Evolutionary conservation across 2,113 vertebrate genomes (phyloP).

Genomic region (Hydropotes inermis): DNA sequence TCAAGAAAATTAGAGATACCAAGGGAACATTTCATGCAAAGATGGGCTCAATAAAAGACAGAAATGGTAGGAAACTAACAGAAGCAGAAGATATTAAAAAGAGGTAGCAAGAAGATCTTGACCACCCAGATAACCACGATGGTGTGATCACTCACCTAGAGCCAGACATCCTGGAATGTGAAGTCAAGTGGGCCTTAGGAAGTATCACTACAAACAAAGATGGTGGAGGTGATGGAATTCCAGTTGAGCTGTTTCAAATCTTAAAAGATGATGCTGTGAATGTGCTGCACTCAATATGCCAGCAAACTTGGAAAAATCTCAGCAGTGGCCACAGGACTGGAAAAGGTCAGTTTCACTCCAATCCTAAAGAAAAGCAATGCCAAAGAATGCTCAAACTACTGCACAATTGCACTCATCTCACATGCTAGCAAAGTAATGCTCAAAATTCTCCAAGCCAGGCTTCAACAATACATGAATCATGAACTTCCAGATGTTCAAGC

Average conservation of each 20-base stretch:
- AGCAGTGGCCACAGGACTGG: neutral
- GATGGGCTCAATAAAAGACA: neutral
- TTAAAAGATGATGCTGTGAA: neutral
- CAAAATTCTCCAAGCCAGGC: neutral
- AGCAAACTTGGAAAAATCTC: neutral
- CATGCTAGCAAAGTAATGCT: neutral
- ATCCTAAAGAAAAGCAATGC: neutral
- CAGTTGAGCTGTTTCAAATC: neutral
- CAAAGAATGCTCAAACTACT: neutral
- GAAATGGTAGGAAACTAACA: neutral
- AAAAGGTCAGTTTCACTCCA: neutral
- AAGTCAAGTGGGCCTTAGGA: neutral
- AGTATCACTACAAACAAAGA: neutral
- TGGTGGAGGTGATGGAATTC: neutral
- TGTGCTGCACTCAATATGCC: neutral
- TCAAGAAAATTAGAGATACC: neutral
- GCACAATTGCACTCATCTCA: neutral
- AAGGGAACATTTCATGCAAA: neutral
- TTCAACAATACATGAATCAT: no score
- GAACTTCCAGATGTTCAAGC: no score
- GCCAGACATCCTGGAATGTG: neutral
- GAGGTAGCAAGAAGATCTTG: neutral
- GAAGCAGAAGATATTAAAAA: neutral
- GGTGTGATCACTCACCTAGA: neutral
- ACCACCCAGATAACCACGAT: neutral